Conservation (phyloP, 2,888 invertebrate species). For the Caenorhabditis sp. region DNA sequence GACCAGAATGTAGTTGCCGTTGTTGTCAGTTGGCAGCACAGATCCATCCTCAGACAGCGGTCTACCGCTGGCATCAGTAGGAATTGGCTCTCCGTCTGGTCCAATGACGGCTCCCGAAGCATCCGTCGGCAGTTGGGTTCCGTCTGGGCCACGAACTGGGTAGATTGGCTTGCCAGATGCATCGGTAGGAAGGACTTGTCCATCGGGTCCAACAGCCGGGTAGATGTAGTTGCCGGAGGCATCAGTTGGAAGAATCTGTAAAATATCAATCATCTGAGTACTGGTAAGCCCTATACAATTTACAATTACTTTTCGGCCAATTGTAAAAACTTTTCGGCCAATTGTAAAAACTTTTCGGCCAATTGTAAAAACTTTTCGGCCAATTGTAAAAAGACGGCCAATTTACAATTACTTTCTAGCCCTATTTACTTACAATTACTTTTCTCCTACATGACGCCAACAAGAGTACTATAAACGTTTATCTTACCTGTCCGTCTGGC, state of each 20-base stretch:
- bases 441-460: too few species aligned
- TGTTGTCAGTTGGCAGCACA: conserved; percentile 41
- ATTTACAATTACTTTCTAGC: too few species aligned
- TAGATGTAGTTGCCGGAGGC: conserved; percentile 27
- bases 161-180: conserved; percentile 8
- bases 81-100: conserved; percentile 53
- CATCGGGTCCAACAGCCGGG: not conserved
- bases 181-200: conserved; percentile 15
- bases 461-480: too few species aligned
- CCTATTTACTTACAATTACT: too few species aligned
- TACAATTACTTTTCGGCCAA: too few species aligned
- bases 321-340: too few species aligned
- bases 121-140: conserved; percentile 35
- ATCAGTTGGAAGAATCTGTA: conserved; percentile 52
- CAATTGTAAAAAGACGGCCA: too few species aligned
- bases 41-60: conserved; percentile 47
- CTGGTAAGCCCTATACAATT: too few species aligned
- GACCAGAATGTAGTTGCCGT: conserved; percentile 32
- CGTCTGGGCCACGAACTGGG: conserved; percentile 48
- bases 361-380: too few species aligned
- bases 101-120: conserved; percentile 45
- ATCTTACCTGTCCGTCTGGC: conserved; percentile 50
- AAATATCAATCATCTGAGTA: too few species aligned
- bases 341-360: too few species aligned
- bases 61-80: conserved; percentile 26